Evolutionary conservation across 2,888 invertebrate species (phyloP).

Genomic region (Thyatira batis): DNA sequence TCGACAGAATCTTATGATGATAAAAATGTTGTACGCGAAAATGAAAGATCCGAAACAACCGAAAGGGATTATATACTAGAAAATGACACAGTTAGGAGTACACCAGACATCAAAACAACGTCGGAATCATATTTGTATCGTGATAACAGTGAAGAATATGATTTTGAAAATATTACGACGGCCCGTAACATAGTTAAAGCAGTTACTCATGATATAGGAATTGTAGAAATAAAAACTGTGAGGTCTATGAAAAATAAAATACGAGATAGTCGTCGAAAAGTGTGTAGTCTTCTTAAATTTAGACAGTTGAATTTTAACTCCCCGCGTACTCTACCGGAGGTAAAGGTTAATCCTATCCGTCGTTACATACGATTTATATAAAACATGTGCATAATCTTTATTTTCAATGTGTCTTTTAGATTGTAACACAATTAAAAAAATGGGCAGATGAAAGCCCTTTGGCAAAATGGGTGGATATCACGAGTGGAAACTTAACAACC

Average conservation of each 20-base stretch:
- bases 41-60: background rate
- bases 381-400: constrained; percentile 2
- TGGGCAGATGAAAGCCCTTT: constrained; percentile 71
- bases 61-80: constrained; percentile 10
- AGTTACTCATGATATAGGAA: constrained; percentile 9
- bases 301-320: constrained; percentile 58
- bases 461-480: constrained; percentile 67
- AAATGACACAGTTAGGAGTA: background rate
- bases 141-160: constrained; percentile 6
- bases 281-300: constrained; percentile 58
- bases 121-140: background rate
- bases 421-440: constrained; percentile 57
- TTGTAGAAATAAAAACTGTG: background rate
- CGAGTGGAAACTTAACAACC: constrained; percentile 62
- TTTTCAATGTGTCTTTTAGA: constrained; percentile 51
- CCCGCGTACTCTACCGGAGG: constrained; percentile 66
- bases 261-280: constrained; percentile 26
- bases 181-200: background rate
- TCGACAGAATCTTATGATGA: constrained; percentile 34
- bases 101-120: background rate
- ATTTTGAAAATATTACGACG: constrained; percentile 6
- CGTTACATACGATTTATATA: constrained; percentile 8
- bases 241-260: constrained; percentile 11
- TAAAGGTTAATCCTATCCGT: too few relatives aligned
- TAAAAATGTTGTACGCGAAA: constrained; percentile 13